Evolutionary conservation across 1,140 invertebrate species (phyloP).

Genomic region (Aphis craccivora): DNA sequence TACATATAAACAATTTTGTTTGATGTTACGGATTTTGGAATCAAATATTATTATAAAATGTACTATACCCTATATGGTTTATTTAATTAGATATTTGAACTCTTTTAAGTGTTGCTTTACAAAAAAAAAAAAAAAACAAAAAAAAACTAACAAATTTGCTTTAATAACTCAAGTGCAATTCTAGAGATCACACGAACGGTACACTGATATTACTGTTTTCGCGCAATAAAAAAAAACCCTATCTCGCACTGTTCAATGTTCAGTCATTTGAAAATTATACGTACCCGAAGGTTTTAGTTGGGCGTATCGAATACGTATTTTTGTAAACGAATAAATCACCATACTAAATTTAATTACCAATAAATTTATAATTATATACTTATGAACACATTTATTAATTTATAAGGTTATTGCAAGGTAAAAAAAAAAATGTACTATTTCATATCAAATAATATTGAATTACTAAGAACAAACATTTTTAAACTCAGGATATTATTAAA

Average conservation of each 20-base stretch:
- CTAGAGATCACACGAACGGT: not conserved
- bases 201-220: not conserved
- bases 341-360: not conserved
- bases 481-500: no score
- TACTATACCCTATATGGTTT: not conserved
- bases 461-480: no score
- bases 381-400: not conserved
- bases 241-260: not conserved
- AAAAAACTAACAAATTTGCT: not conserved
- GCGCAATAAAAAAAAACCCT: not conserved
- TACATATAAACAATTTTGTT: not conserved
- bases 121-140: not conserved
- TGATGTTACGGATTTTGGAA: not conserved
- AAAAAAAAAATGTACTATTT: no score
- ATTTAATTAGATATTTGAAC: not conserved
- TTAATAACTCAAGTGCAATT: not conserved
- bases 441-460: no score
- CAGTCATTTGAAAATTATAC: not conserved
- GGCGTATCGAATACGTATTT: not conserved
- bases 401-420: not conserved
- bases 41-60: not conserved
- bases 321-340: not conserved
- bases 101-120: not conserved
- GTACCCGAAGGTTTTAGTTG: not conserved
- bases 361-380: not conserved